phyloP scores from a whole-genome alignment of 2,113 vertebrate genomes.

The Sinosuthora webbiana region DNA sequence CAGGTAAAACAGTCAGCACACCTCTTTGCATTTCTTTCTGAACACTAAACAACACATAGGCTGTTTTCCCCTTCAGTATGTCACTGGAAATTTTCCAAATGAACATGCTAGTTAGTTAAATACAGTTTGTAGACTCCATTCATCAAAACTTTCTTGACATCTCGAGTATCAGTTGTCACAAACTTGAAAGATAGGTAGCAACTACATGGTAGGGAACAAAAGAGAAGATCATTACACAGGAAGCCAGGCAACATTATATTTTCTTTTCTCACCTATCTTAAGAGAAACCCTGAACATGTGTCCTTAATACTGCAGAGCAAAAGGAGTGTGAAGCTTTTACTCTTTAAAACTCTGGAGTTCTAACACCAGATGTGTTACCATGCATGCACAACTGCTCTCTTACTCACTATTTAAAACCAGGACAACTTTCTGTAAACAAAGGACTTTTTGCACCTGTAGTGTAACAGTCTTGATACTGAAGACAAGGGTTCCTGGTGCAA shows the following conservation, averaged over 20 bases:
- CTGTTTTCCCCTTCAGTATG: constrained; percentile 39
- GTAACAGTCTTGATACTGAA: neutral
- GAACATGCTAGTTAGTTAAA: constrained; percentile 69
- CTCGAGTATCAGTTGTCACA: constrained; percentile 59
- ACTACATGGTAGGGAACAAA: constrained; percentile 71
- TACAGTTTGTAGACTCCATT: constrained; percentile 68
- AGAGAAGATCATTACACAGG: constrained; percentile 65
- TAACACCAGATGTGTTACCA: accelerated
- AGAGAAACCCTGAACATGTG: neutral
- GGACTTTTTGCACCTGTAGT: neutral
- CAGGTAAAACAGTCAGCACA: constrained; percentile 52
- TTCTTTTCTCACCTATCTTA: constrained; percentile 24
- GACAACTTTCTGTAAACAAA: neutral
- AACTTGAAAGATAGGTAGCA: constrained; percentile 58
- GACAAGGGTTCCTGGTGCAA: neutral
- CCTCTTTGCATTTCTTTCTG: constrained; percentile 53
- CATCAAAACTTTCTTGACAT: constrained; percentile 63
- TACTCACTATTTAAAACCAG: neutral
- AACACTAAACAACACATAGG: constrained; percentile 41
- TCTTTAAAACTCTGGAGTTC: neutral
- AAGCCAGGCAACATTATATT: constrained; percentile 39
- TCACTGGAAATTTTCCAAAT: constrained; percentile 58
- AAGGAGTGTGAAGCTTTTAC: neutral
- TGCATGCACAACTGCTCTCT: neutral
- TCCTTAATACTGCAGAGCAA: neutral